Evolutionary conservation across 2,888 invertebrate genomes (phyloP), one percentile per base, ranked within the genome.

Genomic region (Mactromeris polynyma): DNA sequence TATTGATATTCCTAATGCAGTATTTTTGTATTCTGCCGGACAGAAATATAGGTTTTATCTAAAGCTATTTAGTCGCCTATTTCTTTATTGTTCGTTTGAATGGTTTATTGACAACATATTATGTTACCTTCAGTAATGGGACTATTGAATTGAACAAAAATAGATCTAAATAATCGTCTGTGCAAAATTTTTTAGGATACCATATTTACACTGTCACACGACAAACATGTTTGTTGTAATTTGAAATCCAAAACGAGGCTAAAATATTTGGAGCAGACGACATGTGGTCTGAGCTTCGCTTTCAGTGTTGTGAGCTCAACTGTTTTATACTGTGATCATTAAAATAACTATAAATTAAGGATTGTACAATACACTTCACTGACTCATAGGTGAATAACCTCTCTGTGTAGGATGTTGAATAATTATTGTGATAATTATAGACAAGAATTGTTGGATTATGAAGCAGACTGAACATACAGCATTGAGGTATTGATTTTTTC

Each of bases 81-180:
- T 17, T 14, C 81, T 26, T 81, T 81, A 33, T n/a, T 58, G 31
- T 58, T 17, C n/a, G n/a, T 6, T 42, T 83, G 69, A 83, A 83
- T 83, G 64, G 83, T 14, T 64, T 83, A 83, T 83, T 83, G 83
- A 83, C 83, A 26, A 31, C 7, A 31, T 73, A 69, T 83, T 83
- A 58, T 83, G 26, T 82, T 40, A 40, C 83, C 36, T 83, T 40
- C 31, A 2, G n/a, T 81, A 81, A 38, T 36, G 42, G 31, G 19
- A 33, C 17, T 40, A 38, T 33, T 36, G 9, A 81, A 81, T 58
- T 33, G 31, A 58, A 81, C 81, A 36, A 19, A 81, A 81, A 81
- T 81, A 81, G 36, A 58, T 26, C 81, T 33, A 36, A 54, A 58
- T 58, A 36, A 58, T 26, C 17, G 42, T 81, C 36, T 46, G 42